phyloP scores from a whole-genome alignment of 2,888 invertebrate genomes.

The Osedax fenrisi region DNA sequence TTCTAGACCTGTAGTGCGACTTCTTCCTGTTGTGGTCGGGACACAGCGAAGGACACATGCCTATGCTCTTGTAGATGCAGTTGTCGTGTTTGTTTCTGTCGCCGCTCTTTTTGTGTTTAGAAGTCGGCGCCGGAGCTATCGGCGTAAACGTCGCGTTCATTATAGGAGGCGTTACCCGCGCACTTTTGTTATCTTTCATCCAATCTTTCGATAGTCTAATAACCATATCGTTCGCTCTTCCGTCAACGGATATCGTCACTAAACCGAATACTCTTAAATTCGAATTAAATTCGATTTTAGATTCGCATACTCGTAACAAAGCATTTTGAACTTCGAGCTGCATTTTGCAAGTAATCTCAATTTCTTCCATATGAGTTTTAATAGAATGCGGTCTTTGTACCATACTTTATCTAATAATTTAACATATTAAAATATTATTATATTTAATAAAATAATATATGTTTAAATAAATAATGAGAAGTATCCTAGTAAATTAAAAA shows the following conservation, averaged over 20 bases:
- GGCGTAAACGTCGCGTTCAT: not conserved
- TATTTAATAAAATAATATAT: too few relatives aligned
- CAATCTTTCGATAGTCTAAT: not conserved
- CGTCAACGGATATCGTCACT: not conserved
- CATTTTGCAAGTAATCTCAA: not conserved
- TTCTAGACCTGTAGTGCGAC: not conserved
- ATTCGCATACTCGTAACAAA: not conserved
- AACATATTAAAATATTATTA: not conserved
- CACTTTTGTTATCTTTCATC: not conserved
- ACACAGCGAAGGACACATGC: not conserved
- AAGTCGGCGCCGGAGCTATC: not conserved
- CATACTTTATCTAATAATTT: not conserved
- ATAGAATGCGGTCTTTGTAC: not conserved
- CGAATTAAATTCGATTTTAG: not conserved
- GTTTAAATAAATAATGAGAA: not conserved
- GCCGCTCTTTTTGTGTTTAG: not conserved
- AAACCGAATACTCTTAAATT: not conserved
- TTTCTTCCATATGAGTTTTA: not conserved
- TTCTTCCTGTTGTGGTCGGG: not conserved
- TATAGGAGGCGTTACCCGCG: not conserved
- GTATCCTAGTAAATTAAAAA: not conserved
- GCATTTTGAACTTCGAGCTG: not conserved
- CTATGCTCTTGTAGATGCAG: not conserved
- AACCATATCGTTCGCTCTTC: not conserved
- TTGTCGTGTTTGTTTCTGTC: not conserved